Evolutionary conservation across 2,888 invertebrate genomes (phyloP).

Genomic region (Teleiodes luculella): DNA sequence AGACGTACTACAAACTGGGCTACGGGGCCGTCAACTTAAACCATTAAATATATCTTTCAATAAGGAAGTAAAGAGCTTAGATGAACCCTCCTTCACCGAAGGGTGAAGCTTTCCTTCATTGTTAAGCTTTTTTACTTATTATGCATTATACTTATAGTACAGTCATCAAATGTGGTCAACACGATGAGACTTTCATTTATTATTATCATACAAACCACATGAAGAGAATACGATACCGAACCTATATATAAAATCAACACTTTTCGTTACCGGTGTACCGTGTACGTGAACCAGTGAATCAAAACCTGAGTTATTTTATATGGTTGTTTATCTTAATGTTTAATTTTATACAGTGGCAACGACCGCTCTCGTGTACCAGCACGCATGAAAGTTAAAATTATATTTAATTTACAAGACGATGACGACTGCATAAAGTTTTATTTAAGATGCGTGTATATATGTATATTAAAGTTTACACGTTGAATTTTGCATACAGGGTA

Average conservation of each 20-base stretch:
- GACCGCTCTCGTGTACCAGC: slow-evolving; percentile 42
- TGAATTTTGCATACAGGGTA: too few relatives aligned
- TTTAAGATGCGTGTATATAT: background rate
- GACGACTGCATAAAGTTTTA: slow-evolving; percentile 5
- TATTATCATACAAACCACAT: background rate
- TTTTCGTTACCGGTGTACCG: slow-evolving; percentile 35
- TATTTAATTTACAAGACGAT: slow-evolving; percentile 9
- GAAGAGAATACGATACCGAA: slow-evolving; percentile 13
- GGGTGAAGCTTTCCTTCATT: too few relatives aligned
- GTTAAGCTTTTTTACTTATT: too few relatives aligned
- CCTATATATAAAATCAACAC: slow-evolving; percentile 35
- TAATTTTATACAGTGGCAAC: slow-evolving; percentile 72
- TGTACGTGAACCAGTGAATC: slow-evolving; percentile 48
- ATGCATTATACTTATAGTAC: too few relatives aligned
- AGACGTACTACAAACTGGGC: too few relatives aligned
- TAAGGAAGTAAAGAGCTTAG: too few relatives aligned
- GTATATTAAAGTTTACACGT: too few relatives aligned
- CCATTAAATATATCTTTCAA: too few relatives aligned
- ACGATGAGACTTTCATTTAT: background rate
- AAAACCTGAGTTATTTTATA: slow-evolving; percentile 65
- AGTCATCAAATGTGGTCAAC: too few relatives aligned
- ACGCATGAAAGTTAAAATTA: slow-evolving; percentile 21
- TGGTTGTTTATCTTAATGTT: slow-evolving; percentile 71
- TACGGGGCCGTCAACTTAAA: too few relatives aligned
- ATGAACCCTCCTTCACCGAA: too few relatives aligned